phyloP scores from a whole-genome alignment of 2,113 vertebrate genomes.

The Arothron firmamentum region DNA sequence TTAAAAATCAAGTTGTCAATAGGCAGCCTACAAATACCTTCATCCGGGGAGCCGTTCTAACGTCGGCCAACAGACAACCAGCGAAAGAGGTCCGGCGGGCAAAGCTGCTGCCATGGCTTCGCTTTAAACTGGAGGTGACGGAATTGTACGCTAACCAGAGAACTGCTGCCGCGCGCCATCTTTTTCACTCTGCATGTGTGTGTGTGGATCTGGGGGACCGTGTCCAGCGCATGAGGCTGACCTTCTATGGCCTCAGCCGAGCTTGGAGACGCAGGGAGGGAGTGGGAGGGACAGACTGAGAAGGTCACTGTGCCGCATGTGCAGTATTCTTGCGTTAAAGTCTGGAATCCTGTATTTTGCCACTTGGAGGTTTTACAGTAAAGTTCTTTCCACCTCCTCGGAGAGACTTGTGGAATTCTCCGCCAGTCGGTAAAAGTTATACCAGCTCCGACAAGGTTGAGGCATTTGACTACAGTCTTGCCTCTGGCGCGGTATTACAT shows the following conservation, averaged over 20 bases:
- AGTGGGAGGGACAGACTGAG: conserved; percentile 14
- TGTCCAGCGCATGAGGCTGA: conserved; percentile 28
- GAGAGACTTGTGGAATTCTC: conserved; percentile 28
- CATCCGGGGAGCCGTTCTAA: neutral
- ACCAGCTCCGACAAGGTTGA: conserved; percentile 16
- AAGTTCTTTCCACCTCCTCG: conserved; percentile 3
- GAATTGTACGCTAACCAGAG: conserved; percentile 40
- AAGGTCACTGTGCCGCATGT: conserved; percentile 8
- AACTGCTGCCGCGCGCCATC: conserved; percentile 17
- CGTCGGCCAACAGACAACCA: neutral
- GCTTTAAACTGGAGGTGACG: conserved; percentile 26
- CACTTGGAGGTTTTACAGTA: neutral
- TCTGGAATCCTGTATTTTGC: conserved; percentile 9
- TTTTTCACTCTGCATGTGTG: conserved; percentile 16
- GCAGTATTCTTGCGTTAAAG: neutral
- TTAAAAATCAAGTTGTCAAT: conserved; percentile 50
- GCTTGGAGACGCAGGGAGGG: conserved; percentile 20
- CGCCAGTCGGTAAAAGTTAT: conserved; percentile 29
- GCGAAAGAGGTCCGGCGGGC: too few relatives aligned
- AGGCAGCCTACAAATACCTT: conserved; percentile 20
- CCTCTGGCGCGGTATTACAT: conserved; percentile 38
- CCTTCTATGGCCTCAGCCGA: conserved; percentile 40
- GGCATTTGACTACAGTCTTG: conserved; percentile 15
- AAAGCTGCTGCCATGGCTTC: too few relatives aligned
- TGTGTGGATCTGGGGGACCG: conserved; percentile 20